Conservation (phyloP, 1,140 invertebrate genomes). For the Atta cephalotes region DNA sequence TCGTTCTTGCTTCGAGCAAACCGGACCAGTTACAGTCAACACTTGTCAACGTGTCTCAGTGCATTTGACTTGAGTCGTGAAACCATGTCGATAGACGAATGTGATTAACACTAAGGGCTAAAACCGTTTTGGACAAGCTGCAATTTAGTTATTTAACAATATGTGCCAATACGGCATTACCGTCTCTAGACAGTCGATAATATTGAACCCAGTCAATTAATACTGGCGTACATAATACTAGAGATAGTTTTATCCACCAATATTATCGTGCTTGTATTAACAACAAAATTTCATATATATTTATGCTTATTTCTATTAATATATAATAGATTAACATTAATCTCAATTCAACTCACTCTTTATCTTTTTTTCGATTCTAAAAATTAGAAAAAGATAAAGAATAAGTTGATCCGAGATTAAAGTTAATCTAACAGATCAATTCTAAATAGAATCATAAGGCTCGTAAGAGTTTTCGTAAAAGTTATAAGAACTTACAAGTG, state of each 20-base stretch:
- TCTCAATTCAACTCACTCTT: too few relatives aligned
- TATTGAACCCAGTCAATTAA: background rate
- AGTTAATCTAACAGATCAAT: too few relatives aligned
- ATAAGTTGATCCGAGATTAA: too few relatives aligned
- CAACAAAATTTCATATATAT: background rate
- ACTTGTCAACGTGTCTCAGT: constrained; percentile 19
- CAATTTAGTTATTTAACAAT: background rate
- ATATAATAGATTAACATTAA: too few relatives aligned
- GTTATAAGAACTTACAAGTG: too few relatives aligned
- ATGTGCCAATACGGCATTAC: background rate
- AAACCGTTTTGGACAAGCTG: background rate
- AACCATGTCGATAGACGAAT: background rate
- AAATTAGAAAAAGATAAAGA: too few relatives aligned
- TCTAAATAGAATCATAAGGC: too few relatives aligned
- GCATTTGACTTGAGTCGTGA: background rate
- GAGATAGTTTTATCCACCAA: background rate
- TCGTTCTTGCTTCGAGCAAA: constrained; percentile 30
- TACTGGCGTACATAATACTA: background rate
- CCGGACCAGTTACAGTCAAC: background rate
- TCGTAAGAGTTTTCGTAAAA: too few relatives aligned
- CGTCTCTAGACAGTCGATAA: background rate
- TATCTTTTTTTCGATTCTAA: too few relatives aligned
- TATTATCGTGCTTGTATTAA: background rate
- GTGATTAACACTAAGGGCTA: background rate
- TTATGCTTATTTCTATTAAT: too few relatives aligned